Percentiles rank a stretch among this genome's conserved stretches.
Evolutionary conservation across 2,888 invertebrate genomes (phyloP).

Genomic region (Leptura quadrifasciata): DNA sequence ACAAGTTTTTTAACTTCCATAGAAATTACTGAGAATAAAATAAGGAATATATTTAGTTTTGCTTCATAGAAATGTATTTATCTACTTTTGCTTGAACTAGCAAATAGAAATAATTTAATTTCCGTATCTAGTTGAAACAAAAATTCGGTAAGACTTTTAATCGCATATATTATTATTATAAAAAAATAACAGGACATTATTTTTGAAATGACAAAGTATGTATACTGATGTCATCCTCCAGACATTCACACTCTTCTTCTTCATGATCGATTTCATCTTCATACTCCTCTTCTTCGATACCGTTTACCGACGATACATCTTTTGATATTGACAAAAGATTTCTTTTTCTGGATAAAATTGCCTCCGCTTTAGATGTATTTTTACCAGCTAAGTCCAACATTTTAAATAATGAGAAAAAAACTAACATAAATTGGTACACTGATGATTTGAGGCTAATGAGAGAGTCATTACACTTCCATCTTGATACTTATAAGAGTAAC

Average conservation of each 20-base stretch:
- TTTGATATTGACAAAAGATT: not conserved
- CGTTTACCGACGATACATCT: not conserved
- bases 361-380: too few relatives aligned
- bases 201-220: not conserved
- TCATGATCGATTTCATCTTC: not conserved
- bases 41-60: constrained; percentile 1
- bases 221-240: not conserved
- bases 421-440: too few relatives aligned
- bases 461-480: too few relatives aligned
- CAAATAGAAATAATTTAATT: not conserved
- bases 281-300: not conserved
- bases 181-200: not conserved
- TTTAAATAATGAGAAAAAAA: too few relatives aligned
- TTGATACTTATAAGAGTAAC: too few relatives aligned
- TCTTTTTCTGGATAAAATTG: too few relatives aligned
- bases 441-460: too few relatives aligned
- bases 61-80: not conserved
- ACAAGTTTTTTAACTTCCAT: not conserved
- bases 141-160: not conserved
- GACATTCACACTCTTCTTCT: not conserved
- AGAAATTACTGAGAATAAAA: not conserved
- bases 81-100: not conserved
- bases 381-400: too few relatives aligned
- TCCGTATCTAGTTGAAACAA: not conserved
- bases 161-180: not conserved